Base-by-base conservation (phyloP, 2,888 invertebrate genomes). In the Tolmerus cingulatus region DNA sequence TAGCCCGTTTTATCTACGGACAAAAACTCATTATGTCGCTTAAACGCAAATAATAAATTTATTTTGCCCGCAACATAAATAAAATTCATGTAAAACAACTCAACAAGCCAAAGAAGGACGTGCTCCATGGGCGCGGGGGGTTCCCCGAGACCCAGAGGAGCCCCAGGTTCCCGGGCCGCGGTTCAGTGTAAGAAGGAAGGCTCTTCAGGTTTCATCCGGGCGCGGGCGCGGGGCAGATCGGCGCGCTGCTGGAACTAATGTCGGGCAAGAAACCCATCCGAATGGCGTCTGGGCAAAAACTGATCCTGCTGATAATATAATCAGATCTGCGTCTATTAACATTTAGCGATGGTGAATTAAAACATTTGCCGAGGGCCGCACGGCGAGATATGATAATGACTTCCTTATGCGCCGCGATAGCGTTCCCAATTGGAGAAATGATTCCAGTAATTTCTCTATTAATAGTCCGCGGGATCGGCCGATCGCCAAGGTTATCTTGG, bases 31-130 rank as follows among this genome's bases (percentile, higher is more conserved):
- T 88, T 87, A 88, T 88, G 88, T 88, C 88, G 88, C 87, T 86
- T 87, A 84, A 88, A 88, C 88, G 87, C 87, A 88, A 88, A 88
- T 88, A 88, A 88, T 88, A 88, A 88, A 88, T 88, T 88, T 88
- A 88, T 88, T 87, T 88, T 86, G 86, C 81, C 86, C 74, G 78
- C 87, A 88, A 88, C 87, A 88, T 88, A 88, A 88, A 88, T 88
- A 88, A 87, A 88, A 86, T 87, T 88, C 87, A 88, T 88, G 88
- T 88, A 87, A 76, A 87, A 87, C 88, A 88, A 87, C 88, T 87
- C 86, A 86, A 87, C 88, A 88, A 86, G 81, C 85, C 55, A 55
- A 57, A 84, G 66, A 84, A 84, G 84, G 84, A 84, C 74, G 84
- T 51, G 81, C 55, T 34, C 27, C 14, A 16, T 40, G 16, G 40